Conservation (phyloP, 2,888 invertebrate genomes). For the Parnassius mnemosyne region DNA sequence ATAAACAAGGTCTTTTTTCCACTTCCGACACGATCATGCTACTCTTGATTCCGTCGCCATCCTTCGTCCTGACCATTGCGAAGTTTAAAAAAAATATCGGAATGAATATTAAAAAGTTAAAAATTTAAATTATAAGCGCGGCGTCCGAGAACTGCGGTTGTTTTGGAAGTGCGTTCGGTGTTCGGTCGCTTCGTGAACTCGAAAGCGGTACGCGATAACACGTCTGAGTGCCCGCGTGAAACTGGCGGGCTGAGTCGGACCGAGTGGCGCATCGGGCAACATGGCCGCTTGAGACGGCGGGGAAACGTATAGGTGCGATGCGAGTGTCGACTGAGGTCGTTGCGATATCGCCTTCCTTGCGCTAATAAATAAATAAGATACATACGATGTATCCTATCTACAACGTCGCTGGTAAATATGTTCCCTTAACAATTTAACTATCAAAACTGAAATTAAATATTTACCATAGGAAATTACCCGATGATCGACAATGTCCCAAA, state of each 20-base stretch:
- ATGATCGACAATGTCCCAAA: neutral
- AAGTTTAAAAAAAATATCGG: constrained; percentile 26
- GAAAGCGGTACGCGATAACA: constrained; percentile 47
- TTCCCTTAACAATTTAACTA: constrained; percentile 7
- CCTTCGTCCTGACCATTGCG: constrained; percentile 66
- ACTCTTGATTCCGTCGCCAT: constrained; percentile 69
- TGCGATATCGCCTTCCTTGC: constrained; percentile 63
- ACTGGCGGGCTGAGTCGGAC: constrained; percentile 58
- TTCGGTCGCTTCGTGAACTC: constrained; percentile 33
- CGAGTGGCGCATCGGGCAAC: constrained; percentile 47
- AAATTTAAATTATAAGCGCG: constrained; percentile 33
- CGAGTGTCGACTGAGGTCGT: constrained; percentile 41
- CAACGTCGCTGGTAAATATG: constrained; percentile 6
- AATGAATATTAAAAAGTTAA: constrained; percentile 27
- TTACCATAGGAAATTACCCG: neutral
- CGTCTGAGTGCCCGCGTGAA: constrained; percentile 69
- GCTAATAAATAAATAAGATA: constrained; percentile 72
- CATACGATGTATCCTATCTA: constrained; percentile 39
- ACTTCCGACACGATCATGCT: constrained; percentile 66
- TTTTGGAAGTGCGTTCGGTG: constrained; percentile 39
- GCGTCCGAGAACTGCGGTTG: constrained; percentile 41
- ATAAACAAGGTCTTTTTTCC: constrained; percentile 66
- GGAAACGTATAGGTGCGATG: constrained; percentile 68
- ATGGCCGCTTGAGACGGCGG: constrained; percentile 61
- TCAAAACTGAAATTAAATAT: constrained; percentile 5